Conservation (phyloP, 2,888 invertebrate genomes). For the Ganaspis brasiliensis region DNA sequence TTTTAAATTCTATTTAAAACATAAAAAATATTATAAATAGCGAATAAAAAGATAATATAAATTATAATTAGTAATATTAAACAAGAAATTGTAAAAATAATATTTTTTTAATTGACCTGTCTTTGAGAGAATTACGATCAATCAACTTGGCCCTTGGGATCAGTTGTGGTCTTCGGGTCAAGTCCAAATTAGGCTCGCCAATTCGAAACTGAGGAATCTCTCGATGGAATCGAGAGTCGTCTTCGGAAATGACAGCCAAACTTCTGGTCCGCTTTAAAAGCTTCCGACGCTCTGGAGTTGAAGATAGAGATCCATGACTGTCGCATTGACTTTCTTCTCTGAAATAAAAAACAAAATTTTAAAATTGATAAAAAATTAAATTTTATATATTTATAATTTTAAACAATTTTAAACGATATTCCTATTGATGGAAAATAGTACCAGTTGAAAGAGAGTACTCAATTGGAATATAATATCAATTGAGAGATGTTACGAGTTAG, state of each 20-base stretch:
- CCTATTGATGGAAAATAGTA: too few species aligned
- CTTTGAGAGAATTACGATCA: constrained; percentile 88
- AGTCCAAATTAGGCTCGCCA: constrained; percentile 82
- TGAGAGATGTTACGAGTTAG: too few species aligned
- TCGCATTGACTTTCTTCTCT: constrained; percentile 74
- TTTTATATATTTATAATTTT: not conserved
- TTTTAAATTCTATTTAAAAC: too few species aligned
- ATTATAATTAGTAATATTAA: too few species aligned
- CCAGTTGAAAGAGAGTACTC: too few species aligned
- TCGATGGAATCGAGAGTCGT: constrained; percentile 84
- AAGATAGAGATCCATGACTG: constrained; percentile 61
- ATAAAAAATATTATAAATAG: too few species aligned
- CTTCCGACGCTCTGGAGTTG: constrained; percentile 75
- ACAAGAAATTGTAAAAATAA: too few species aligned
- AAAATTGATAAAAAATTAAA: not conserved
- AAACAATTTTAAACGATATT: not conserved
- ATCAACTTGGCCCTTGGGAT: constrained; percentile 91
- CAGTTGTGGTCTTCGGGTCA: constrained; percentile 87
- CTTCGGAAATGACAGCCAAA: constrained; percentile 89
- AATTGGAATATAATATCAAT: too few species aligned
- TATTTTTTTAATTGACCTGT: too few species aligned
- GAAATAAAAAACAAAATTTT: constrained; percentile 49
- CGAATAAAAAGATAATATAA: too few species aligned
- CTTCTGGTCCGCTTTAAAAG: constrained; percentile 86
- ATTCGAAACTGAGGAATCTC: constrained; percentile 69